Evolutionary conservation across 2,888 invertebrate genomes (phyloP), one percentile per base, ranked within the genome.

Genomic region (Azorinus chamasolen): DNA sequence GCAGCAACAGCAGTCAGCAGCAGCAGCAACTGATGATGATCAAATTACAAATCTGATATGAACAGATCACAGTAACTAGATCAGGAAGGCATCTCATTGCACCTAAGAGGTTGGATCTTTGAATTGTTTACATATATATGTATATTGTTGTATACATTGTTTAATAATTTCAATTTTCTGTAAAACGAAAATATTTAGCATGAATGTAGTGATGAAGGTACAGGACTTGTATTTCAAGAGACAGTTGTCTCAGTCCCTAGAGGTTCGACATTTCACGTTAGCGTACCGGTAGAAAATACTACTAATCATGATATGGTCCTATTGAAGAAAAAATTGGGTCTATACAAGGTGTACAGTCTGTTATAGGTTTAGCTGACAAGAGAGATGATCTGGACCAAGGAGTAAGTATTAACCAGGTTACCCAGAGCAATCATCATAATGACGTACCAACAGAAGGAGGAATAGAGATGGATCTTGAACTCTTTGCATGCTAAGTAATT

Each of bases 191-290:
- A n/a, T 12, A 32, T 24, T 18, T 20, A 18, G 1, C 14, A 25
- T 24, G 14, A 18, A 8, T 27, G 37, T 10, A 10, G 41, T 25
- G 24, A 24, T 12, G 53, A 43, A 54, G 43, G 24, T 54, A 45
- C 27, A n/a, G 20, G 64, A 8, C 14, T 64, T 24, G 43, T n/a
- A 10, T 24, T 64, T n/a, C 24, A 64, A 12, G 64, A 64, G 18
- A 54, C 53, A 39, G 37, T 63, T 20, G 41, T 63, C 3, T 16
- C n/a, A 14, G 25, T 63, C 22, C 24, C 43, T 24, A 51, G 14
- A 18, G 63, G 51, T n/a, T 27, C 51, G 1, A 51, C 39, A 39
- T 27, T 37, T 22, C 20, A 18, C 14, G 25, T 51, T 18, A 14
- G 20, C 12, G 22, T 63, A 12, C 63, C 63, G 14, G 37, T 63